Conservation (phyloP, 2,797 vertebrate genomes). For the Clarias fuscus region DNA sequence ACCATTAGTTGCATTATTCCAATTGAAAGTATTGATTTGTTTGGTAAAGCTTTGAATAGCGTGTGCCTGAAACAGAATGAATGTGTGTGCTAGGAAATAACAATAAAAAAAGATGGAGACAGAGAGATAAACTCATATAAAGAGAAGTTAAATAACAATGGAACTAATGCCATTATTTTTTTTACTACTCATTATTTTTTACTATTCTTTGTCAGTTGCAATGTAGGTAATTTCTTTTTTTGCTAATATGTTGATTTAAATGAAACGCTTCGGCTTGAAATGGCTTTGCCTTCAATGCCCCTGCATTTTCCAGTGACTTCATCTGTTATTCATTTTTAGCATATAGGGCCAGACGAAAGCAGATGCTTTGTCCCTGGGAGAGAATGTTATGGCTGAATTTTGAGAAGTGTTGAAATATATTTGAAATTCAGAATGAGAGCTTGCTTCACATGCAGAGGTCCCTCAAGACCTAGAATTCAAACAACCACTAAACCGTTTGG, state of each 20-base stretch:
- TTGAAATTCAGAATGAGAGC: constrained; percentile 56
- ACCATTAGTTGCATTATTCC: constrained; percentile 57
- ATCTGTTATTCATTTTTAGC: constrained; percentile 57
- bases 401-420: constrained; percentile 56
- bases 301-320: constrained; percentile 42
- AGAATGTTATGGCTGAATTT: constrained; percentile 55
- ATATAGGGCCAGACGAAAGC: constrained; percentile 47
- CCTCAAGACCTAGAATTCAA: constrained; percentile 54
- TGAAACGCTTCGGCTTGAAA: constrained; percentile 38
- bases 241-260: constrained; percentile 48
- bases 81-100: constrained; percentile 7
- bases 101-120: constrained; percentile 33
- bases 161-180: constrained; percentile 21
- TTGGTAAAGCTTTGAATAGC: constrained; percentile 54
- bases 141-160: constrained; percentile 51
- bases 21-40: constrained; percentile 58
- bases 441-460: constrained; percentile 53
- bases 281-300: constrained; percentile 15
- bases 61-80: constrained; percentile 36
- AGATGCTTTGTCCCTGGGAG: constrained; percentile 54
- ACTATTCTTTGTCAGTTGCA: constrained; percentile 21
- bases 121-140: constrained; percentile 24
- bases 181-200: constrained; percentile 30
- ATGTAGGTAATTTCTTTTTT: constrained; percentile 27
- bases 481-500: constrained; percentile 52